Conservation (phyloP, 1,140 invertebrate species). For the Ceratoteleas bidentatus region DNA sequence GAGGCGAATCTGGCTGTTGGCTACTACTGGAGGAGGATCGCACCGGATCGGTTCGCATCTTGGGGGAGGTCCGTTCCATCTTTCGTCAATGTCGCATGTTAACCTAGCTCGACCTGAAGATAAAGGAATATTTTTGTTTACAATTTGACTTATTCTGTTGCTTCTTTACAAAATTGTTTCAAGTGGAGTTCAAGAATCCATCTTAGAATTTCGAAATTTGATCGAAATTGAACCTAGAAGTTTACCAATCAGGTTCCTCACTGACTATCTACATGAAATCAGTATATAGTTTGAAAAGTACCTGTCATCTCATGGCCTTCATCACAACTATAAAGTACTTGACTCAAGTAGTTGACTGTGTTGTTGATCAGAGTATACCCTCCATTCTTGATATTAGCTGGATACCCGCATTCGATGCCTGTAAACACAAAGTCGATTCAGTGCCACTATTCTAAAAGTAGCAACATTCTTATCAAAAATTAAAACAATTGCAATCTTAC, state of each 20-base stretch:
- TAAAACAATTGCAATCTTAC: constrained; percentile 82
- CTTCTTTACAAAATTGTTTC: too few relatives aligned
- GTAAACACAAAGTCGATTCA: constrained; percentile 22
- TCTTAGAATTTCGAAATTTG: too few relatives aligned
- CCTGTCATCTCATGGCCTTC: constrained; percentile 92
- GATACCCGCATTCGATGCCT: constrained; percentile 95
- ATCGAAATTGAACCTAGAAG: too few relatives aligned
- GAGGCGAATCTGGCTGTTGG: constrained; percentile 86
- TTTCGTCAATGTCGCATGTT: constrained; percentile 94
- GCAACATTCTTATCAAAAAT: background rate
- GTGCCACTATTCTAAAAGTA: too few relatives aligned
- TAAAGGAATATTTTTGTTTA: too few relatives aligned
- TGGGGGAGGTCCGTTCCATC: constrained; percentile 96
- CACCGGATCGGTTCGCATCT: constrained; percentile 91
- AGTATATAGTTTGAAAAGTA: constrained; percentile 33
- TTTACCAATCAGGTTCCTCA: too few relatives aligned
- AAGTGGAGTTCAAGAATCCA: too few relatives aligned
- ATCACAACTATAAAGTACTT: constrained; percentile 91
- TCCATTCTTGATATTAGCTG: constrained; percentile 92
- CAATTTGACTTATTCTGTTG: too few relatives aligned
- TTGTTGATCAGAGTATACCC: constrained; percentile 91
- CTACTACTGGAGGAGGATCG: constrained; percentile 86
- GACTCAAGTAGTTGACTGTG: constrained; percentile 91
- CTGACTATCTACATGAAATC: too few relatives aligned
- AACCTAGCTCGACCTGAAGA: constrained; percentile 86